Conservation (phyloP, 2,113 vertebrate species). For the Lontra canadensis region DNA sequence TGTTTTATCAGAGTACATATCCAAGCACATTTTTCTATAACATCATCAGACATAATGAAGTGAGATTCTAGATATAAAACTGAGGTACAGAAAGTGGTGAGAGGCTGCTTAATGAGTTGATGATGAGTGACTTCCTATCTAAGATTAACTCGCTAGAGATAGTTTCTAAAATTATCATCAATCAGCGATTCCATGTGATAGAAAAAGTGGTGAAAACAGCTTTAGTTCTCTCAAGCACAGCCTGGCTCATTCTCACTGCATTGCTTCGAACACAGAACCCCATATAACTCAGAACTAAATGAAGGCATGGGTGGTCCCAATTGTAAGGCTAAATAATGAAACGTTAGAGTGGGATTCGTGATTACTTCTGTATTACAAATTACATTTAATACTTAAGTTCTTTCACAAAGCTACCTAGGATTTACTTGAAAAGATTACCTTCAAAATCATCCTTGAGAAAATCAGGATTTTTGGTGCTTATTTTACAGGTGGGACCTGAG, state of each 20-base stretch:
- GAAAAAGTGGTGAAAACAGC: background rate
- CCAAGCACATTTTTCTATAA: background rate
- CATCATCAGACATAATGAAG: background rate
- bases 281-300: slow-evolving; percentile 28
- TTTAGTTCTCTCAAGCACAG: background rate
- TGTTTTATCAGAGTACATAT: background rate
- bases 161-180: slow-evolving; percentile 29
- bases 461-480: slow-evolving; percentile 93
- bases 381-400: background rate
- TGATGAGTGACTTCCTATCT: background rate
- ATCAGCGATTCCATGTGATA: background rate
- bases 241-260: background rate
- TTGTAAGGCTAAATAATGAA: background rate
- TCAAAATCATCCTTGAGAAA: slow-evolving; percentile 99
- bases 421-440: slow-evolving; percentile 85
- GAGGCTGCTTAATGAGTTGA: background rate
- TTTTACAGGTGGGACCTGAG: slow-evolving; percentile 93
- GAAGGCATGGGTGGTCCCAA: background rate
- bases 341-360: background rate
- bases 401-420: background rate
- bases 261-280: background rate
- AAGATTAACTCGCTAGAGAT: background rate
- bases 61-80: background rate
- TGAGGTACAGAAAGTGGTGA: background rate
- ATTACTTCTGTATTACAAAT: slow-evolving; percentile 5